Base-by-base conservation (phyloP, 2,888 invertebrate genomes). In the Allophyes oxyacanthae region DNA sequence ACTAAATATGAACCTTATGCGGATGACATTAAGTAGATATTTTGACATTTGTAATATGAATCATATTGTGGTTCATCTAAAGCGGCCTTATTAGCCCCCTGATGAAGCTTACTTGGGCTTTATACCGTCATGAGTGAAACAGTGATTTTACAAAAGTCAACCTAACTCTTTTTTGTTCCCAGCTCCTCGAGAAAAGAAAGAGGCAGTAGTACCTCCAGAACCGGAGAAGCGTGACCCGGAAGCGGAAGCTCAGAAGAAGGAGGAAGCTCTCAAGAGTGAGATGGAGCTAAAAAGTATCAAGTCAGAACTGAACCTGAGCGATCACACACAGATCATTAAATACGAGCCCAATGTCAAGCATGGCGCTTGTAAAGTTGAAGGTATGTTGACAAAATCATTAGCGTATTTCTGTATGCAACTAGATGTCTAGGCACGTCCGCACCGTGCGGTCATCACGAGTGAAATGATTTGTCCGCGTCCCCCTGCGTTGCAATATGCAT, bases 281-380 rank as follows among this genome's bases (percentile, higher is more conserved):
- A 74, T 89, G 46, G 94, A 94, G 55, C 81, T 94, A 4, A 89
- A 91, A 72, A 94, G 84, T 64, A 94, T 94, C 48, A 94, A 94
- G 62, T 92, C 92, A 0, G 94, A 94, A 43, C 69, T 94, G 10
- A 94, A 94, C 56, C 70, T 94, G 32, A 92, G 94, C 60, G 94
- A 94, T 51, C 91, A 92, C 74, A 94, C 94, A 20, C 92, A 94
- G 78, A 94, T 94, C 4, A 94, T 94, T 34, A 94, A 94, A 57
- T 94, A 94, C 59, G 94, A 94, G 76, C 92, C 94, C 0, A 94
- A 94, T 53, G 87, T 91, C 0, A 90, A 90, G 41, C 89, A 89
- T 61, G 93, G 92, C 13, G 87, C 90, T 45, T 90, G 91, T 67
- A 94, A 94, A 61, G 87, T 92, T 33, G 92, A 94, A 89, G 94